Evolutionary conservation across 2,113 vertebrate genomes (phyloP).

Genomic region (Caretta caretta): DNA sequence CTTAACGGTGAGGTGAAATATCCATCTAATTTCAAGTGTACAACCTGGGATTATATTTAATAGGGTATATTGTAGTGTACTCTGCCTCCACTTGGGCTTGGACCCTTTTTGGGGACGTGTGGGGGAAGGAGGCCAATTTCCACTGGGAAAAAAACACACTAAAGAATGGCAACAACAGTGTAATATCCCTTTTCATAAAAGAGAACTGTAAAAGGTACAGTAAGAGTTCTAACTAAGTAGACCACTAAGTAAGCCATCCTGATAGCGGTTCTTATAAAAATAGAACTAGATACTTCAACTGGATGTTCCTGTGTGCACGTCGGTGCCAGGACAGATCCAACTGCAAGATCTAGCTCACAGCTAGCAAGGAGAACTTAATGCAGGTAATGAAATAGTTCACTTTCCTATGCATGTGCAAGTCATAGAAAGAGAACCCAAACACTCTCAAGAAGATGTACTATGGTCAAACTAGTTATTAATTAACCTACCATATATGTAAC

Average conservation of each 20-base stretch:
- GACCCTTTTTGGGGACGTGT: background rate
- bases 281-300: background rate
- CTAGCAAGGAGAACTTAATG: background rate
- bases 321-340: background rate
- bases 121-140: background rate
- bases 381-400: background rate
- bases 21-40: conserved; percentile 5
- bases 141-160: background rate
- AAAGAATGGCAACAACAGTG: background rate
- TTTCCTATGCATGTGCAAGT: rapidly evolving
- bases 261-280: background rate
- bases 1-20: conserved; percentile 50
- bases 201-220: rapidly evolving
- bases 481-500: rapidly evolving
- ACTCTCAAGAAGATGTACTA: rapidly evolving
- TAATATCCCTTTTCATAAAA: background rate
- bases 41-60: conserved; percentile 56
- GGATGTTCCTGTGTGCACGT: background rate
- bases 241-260: background rate
- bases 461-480: background rate
- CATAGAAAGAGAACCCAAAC: rapidly evolving
- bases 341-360: background rate
- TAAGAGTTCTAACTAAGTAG: background rate
- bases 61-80: background rate
- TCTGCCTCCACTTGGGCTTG: background rate